phyloP scores from a whole-genome alignment of 92 coral and sea anemone genomes.

The Ricordea florida region DNA sequence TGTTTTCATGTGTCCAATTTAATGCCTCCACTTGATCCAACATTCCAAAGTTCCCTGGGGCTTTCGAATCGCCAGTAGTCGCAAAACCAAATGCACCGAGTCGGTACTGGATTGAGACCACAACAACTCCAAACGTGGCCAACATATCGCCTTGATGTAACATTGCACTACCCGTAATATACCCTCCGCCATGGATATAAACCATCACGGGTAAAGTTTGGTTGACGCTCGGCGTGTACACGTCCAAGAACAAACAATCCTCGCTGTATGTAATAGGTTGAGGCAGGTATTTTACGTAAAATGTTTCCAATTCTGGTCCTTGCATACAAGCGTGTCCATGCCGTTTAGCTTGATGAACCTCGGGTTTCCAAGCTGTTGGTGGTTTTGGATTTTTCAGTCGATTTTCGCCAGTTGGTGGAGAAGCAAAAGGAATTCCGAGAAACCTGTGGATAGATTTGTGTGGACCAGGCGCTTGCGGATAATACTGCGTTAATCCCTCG shows the following conservation, averaged over 20 bases:
- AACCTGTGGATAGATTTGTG: conserved; percentile 50
- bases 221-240: conserved; percentile 46
- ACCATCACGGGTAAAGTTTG: conserved; percentile 62
- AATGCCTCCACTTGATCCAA: conserved; percentile 61
- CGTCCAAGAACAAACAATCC: conserved; percentile 68
- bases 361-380: conserved; percentile 17
- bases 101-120: conserved; percentile 76
- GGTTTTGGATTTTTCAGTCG: conserved; percentile 58
- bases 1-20: conserved; percentile 48
- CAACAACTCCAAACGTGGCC: conserved; percentile 68
- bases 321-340: background rate
- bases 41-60: conserved; percentile 66
- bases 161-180: conserved; percentile 63
- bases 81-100: conserved; percentile 73
- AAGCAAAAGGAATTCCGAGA: conserved; percentile 70
- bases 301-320: background rate
- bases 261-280: conserved; percentile 47
- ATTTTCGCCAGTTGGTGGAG: conserved; percentile 61
- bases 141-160: conserved; percentile 68
- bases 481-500: conserved; percentile 34
- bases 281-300: conserved; percentile 39
- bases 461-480: conserved; percentile 13
- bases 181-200: conserved; percentile 77
- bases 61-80: conserved; percentile 64
- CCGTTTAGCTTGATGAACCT: background rate